These are phyloP conservation scores for Anguilla megastoma DNA, from an alignment of 2,797 vertebrate genomes.

Conservation along the genomic window DNA sequence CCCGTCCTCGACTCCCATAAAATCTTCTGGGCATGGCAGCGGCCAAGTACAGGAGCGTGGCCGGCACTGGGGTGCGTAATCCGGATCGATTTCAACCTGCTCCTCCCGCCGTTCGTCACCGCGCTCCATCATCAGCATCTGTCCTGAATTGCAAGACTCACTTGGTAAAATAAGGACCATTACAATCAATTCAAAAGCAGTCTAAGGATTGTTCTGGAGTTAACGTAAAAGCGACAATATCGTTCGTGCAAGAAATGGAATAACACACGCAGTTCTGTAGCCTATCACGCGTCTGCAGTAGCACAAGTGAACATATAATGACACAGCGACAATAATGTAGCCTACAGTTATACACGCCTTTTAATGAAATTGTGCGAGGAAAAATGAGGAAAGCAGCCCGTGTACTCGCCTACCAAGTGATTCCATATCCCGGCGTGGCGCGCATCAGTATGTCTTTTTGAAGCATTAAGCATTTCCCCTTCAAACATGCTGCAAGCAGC, in stretches of 20 bases:
- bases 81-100: constrained; percentile 91
- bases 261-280: constrained; percentile 56
- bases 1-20: constrained; percentile 74
- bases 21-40: constrained; percentile 84
- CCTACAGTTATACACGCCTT: constrained; percentile 68
- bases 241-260: constrained; percentile 29
- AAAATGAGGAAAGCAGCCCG: constrained; percentile 47
- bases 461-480: constrained; percentile 51
- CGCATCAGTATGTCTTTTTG: constrained; percentile 31
- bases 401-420: constrained; percentile 57
- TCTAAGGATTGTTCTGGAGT: constrained; percentile 5
- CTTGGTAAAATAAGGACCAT: constrained; percentile 1
- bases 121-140: constrained; percentile 86
- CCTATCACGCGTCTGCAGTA: constrained; percentile 63
- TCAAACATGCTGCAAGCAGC: constrained; percentile 61
- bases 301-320: constrained; percentile 64
- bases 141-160: constrained; percentile 47
- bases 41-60: constrained; percentile 92
- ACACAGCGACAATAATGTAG: constrained; percentile 63
- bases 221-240: neutral
- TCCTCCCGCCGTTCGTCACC: constrained; percentile 80
- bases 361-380: constrained; percentile 54
- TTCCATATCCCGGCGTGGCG: constrained; percentile 39
- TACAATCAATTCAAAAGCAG: neutral
- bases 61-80: constrained; percentile 85